Evolutionary conservation across 2,888 invertebrate genomes (phyloP).

Genomic region (Hesperia comma): DNA sequence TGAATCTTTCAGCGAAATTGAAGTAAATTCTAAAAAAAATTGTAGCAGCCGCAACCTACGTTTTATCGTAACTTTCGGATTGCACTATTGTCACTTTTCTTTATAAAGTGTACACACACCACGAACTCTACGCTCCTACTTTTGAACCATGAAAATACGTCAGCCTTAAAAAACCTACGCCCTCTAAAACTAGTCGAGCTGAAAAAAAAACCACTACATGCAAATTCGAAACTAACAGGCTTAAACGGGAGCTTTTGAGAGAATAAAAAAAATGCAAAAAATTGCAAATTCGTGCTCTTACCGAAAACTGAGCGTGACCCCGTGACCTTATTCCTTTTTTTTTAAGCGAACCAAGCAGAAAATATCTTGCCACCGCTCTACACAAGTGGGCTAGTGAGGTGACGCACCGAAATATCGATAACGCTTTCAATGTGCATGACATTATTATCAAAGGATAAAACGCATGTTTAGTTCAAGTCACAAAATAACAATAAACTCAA

Average conservation of each 20-base stretch:
- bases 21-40: too few relatives aligned
- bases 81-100: too few relatives aligned
- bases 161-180: constrained; percentile 7
- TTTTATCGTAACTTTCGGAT: too few relatives aligned
- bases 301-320: constrained; percentile 60
- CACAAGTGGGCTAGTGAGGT: constrained; percentile 43
- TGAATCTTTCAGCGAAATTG: too few relatives aligned
- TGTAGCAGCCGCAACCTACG: too few relatives aligned
- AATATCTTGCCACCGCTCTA: constrained; percentile 60
- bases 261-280: constrained; percentile 40
- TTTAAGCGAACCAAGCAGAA: constrained; percentile 63
- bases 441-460: too few relatives aligned
- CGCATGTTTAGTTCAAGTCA: too few relatives aligned
- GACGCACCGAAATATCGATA: constrained; percentile 10
- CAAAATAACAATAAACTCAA: too few relatives aligned
- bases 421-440: not conserved
- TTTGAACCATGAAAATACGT: not conserved
- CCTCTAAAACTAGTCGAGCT: constrained; percentile 11
- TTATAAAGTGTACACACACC: not conserved
- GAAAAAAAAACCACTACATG: constrained; percentile 24
- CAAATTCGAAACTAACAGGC: constrained; percentile 30
- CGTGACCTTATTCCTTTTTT: constrained; percentile 63
- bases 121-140: not conserved
- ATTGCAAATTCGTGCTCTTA: constrained; percentile 43
- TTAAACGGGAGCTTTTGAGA: constrained; percentile 17